A percentile compares a stretch with the other conserved stretches of the same genome.
Evolutionary conservation across 2,113 vertebrate genomes (phyloP).

Genomic region (Esox niger): DNA sequence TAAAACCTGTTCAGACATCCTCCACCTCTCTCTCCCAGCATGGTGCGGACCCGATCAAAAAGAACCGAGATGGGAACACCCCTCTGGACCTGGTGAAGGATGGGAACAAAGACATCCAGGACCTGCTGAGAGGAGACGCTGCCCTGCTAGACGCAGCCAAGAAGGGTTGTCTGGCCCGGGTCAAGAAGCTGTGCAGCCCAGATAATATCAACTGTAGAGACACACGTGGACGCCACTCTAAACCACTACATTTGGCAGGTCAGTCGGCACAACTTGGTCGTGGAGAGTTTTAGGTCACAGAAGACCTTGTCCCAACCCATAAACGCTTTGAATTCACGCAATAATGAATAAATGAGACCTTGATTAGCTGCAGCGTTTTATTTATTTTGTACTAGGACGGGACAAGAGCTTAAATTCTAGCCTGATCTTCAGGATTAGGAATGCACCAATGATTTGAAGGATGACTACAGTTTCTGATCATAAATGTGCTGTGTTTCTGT

Average conservation of each 20-base stretch:
- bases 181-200: constrained; percentile 93
- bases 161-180: constrained; percentile 94
- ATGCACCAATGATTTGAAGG: background rate
- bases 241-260: constrained; percentile 95
- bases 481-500: background rate
- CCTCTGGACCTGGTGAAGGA: constrained; percentile 96
- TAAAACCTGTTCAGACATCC: background rate
- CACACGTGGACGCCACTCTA: constrained; percentile 95
- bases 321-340: no score
- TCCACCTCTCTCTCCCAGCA: constrained; percentile 72
- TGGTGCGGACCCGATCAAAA: constrained; percentile 96
- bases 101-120: constrained; percentile 97
- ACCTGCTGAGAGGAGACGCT: constrained; percentile 91
- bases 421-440: no score
- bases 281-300: no score
- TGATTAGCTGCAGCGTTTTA: no score
- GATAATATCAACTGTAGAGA: constrained; percentile 98
- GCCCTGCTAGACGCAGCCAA: constrained; percentile 95
- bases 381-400: no score
- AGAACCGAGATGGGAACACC: constrained; percentile 96
- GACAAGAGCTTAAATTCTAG: no score
- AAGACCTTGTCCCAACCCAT: no score
- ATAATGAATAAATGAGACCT: no score
- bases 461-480: background rate
- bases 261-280: constrained; percentile 56